A percentile compares a stretch with the other conserved stretches of the same genome.
Conservation (phyloP, 2,888 invertebrate species). For the Pediacus dermestoides region DNA sequence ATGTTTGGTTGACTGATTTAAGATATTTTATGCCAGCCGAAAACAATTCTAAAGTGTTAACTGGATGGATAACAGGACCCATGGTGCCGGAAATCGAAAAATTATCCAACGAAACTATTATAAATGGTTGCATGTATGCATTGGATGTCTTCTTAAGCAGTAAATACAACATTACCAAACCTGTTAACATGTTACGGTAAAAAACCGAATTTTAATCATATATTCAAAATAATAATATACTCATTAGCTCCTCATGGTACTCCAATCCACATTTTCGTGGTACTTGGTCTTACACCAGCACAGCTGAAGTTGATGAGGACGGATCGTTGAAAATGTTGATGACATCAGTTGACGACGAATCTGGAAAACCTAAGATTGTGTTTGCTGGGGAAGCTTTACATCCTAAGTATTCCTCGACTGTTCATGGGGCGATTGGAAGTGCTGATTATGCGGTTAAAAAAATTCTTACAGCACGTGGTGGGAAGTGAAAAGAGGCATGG, state of each 20-base stretch:
- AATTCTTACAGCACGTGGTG: too few relatives aligned
- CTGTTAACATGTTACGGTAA: conserved; percentile 39
- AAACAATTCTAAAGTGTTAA: conserved; percentile 56
- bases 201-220: conserved; percentile 1
- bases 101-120: conserved; percentile 53
- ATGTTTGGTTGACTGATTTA: conserved; percentile 24
- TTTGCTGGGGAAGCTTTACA: conserved; percentile 59
- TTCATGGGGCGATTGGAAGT: conserved; percentile 52
- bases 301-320: too few relatives aligned
- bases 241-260: conserved; percentile 30
- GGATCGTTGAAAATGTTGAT: too few relatives aligned
- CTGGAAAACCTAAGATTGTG: conserved; percentile 26
- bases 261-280: conserved; percentile 32
- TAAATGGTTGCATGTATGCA: conserved; percentile 50
- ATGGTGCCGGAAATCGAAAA: conserved; percentile 62
- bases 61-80: conserved; percentile 64
- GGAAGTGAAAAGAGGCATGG: too few relatives aligned
- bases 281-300: conserved; percentile 27
- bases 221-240: conserved; percentile 5
- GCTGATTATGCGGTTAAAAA: too few relatives aligned
- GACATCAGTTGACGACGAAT: not conserved
- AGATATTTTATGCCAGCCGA: conserved; percentile 16
- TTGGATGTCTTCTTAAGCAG: conserved; percentile 54
- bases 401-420: conserved; percentile 47
- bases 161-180: conserved; percentile 50